Evolutionary conservation across 2,888 invertebrate species (phyloP).

Genomic region (Lycophotia porphyrea): DNA sequence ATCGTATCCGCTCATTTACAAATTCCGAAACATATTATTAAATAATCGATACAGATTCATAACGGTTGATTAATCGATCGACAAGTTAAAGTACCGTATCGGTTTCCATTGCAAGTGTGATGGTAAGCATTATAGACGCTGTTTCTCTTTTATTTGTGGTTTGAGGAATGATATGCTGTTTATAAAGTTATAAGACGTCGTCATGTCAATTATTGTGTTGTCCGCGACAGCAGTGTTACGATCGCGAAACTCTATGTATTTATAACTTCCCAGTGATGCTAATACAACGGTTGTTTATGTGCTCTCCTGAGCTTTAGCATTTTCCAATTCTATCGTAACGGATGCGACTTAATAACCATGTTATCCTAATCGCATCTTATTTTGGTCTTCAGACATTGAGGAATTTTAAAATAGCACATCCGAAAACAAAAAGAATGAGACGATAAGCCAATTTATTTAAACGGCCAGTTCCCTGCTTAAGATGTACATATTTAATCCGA

Average conservation of each 20-base stretch:
- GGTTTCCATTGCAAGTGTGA: conserved; percentile 52
- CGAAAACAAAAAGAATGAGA: conserved; percentile 52
- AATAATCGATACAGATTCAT: conserved; percentile 24
- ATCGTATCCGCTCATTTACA: conserved; percentile 19
- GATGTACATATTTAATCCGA: conserved; percentile 71
- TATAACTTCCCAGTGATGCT: background rate
- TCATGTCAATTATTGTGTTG: conserved; percentile 28
- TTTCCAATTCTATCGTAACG: conserved; percentile 16
- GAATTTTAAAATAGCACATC: conserved; percentile 53
- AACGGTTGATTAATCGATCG: conserved; percentile 28
- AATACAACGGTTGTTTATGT: conserved; percentile 15
- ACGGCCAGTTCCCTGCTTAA: conserved; percentile 67
- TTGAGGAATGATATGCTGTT: background rate
- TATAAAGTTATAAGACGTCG: conserved; percentile 18
- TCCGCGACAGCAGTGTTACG: conserved; percentile 13
- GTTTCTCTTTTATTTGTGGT: background rate
- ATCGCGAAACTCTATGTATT: conserved; percentile 33
- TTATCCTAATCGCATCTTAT: conserved; percentile 29
- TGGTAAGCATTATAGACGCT: conserved; percentile 16
- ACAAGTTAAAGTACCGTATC: conserved; percentile 42
- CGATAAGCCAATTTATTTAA: conserved; percentile 64
- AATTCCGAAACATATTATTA: conserved; percentile 17
- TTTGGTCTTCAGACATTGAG: conserved; percentile 39
- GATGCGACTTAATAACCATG: conserved; percentile 25
- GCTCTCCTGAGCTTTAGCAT: background rate